Evolutionary conservation across 2,113 vertebrate species (phyloP).

Genomic region (Carollia perspicillata): DNA sequence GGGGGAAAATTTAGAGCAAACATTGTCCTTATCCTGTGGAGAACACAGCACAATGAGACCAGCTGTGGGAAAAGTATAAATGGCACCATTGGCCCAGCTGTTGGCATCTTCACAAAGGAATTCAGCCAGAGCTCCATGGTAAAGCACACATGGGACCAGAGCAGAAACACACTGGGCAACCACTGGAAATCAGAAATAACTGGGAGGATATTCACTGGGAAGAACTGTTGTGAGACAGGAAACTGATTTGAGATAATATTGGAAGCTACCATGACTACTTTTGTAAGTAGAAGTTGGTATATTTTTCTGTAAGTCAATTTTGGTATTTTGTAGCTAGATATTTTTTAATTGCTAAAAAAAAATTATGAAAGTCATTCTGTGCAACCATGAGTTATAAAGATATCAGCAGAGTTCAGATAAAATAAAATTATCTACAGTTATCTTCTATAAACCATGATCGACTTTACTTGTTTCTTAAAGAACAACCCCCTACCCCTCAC

Average conservation of each 20-base stretch:
- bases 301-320: background rate
- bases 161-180: background rate
- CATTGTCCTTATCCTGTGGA: background rate
- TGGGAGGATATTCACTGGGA: background rate
- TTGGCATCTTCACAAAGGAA: background rate
- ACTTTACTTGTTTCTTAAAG: background rate
- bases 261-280: background rate
- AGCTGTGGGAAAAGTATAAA: background rate
- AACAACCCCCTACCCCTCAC: background rate
- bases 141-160: background rate
- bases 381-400: background rate
- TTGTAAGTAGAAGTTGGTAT: background rate
- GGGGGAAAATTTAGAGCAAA: background rate
- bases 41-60: background rate
- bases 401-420: background rate
- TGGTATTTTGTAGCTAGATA: background rate
- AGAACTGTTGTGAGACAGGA: background rate
- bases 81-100: fast-evolving
- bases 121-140: background rate
- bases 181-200: background rate
- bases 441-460: background rate
- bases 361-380: background rate
- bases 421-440: background rate
- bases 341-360: background rate
- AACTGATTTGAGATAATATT: background rate